Conservation (phyloP, 2,888 invertebrate species). For the Heliconius cydno region DNA sequence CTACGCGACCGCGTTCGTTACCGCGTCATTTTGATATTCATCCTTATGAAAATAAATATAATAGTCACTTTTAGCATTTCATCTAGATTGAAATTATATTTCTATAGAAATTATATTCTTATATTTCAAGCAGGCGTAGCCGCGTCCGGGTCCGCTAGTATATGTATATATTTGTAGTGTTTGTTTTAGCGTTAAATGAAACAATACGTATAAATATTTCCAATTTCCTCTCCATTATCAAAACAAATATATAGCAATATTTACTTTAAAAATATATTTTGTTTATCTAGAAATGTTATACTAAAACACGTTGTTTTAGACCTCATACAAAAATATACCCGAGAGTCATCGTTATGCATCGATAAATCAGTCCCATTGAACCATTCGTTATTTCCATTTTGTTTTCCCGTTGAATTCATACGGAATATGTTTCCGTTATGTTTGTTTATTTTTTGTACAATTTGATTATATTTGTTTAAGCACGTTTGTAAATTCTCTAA, state of each 20-base stretch:
- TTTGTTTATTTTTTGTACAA: slow-evolving; percentile 16
- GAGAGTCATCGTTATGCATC: slow-evolving; percentile 17
- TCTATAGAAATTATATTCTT: too few relatives aligned
- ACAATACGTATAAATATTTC: neutral
- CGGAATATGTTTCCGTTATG: slow-evolving; percentile 6
- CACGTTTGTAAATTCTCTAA: neutral
- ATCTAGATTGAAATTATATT: too few relatives aligned
- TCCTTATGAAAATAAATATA: too few relatives aligned
- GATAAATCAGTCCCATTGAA: slow-evolving; percentile 17
- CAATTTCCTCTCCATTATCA: neutral
- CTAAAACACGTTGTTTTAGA: neutral
- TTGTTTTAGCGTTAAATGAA: too few relatives aligned
- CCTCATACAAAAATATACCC: slow-evolving; percentile 6
- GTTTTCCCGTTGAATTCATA: slow-evolving; percentile 7
- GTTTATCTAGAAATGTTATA: neutral
- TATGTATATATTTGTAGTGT: too few relatives aligned
- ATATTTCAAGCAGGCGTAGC: too few relatives aligned
- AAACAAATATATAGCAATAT: neutral
- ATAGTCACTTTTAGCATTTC: too few relatives aligned
- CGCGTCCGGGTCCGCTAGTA: too few relatives aligned
- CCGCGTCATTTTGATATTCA: too few relatives aligned
- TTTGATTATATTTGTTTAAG: neutral
- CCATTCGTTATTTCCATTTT: slow-evolving; percentile 26
- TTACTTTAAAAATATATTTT: neutral
- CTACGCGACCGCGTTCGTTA: too few relatives aligned